phyloP scores from a whole-genome alignment of 2,113 vertebrate genomes.

The Anolis carolinensis region DNA sequence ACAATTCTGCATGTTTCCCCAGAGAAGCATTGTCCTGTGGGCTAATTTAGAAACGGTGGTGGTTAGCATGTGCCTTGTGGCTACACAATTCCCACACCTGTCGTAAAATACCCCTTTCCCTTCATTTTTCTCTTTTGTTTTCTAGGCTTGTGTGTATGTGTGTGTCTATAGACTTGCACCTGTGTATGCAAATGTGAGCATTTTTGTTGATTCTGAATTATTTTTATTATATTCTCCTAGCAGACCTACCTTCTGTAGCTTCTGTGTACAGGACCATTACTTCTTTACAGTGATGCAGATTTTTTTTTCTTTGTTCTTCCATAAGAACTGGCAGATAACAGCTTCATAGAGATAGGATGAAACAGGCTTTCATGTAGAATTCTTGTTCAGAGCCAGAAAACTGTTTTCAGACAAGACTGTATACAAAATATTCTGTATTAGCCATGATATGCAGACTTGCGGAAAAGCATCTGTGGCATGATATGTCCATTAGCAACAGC shows the following conservation, averaged over 20 bases:
- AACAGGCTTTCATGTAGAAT: conserved; percentile 22
- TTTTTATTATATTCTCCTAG: conserved; percentile 51
- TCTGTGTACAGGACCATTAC: conserved; percentile 40
- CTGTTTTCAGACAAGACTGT: not conserved
- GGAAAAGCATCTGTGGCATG: not conserved
- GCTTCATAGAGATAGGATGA: conserved; percentile 26
- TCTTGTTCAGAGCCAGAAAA: conserved; percentile 29
- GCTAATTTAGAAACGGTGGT: too few species aligned
- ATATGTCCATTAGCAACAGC: not conserved
- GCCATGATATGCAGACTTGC: not conserved
- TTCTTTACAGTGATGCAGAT: conserved; percentile 46
- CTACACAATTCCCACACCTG: too few species aligned
- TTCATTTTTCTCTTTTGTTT: not conserved
- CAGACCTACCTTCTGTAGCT: too few species aligned
- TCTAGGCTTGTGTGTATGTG: not conserved
- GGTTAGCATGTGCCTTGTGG: too few species aligned
- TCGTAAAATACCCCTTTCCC: too few species aligned
- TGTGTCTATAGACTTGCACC: not conserved
- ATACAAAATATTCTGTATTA: conserved; percentile 10
- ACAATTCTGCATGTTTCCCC: too few species aligned
- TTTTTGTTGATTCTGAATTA: conserved; percentile 60
- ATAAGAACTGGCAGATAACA: conserved; percentile 18
- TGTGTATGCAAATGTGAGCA: not conserved
- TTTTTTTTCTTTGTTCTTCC: conserved; percentile 57
- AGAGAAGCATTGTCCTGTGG: too few species aligned